phyloP scores from a whole-genome alignment of 2,888 invertebrate species.

The Keiferia lycopersicella region DNA sequence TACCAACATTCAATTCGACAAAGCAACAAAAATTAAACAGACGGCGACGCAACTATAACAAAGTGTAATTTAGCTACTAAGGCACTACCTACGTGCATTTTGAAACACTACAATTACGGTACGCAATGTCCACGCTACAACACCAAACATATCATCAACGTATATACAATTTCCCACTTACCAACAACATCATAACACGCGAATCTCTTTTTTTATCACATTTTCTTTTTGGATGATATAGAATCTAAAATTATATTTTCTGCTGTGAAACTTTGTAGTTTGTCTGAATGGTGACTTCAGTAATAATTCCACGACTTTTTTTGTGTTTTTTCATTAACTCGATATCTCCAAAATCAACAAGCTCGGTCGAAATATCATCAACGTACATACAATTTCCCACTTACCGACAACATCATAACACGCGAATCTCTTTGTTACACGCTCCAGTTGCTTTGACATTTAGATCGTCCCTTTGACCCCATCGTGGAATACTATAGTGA shows the following conservation, averaged over 20 bases:
- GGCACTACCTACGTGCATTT: background rate
- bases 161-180: background rate
- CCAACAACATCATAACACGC: background rate
- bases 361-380: background rate
- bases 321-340: too few relatives aligned
- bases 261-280: too few relatives aligned
- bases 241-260: too few relatives aligned
- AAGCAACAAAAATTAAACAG: too few relatives aligned
- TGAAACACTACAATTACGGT: background rate
- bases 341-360: too few relatives aligned
- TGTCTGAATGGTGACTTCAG: too few relatives aligned
- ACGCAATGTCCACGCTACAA: background rate
- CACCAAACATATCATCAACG: background rate
- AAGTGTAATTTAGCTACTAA: too few relatives aligned
- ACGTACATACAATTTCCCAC: background rate
- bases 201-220: conserved; percentile 20
- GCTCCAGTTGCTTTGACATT: conserved; percentile 24
- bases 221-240: too few relatives aligned
- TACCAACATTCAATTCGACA: too few relatives aligned
- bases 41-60: too few relatives aligned
- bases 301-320: too few relatives aligned
- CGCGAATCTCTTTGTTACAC: conserved; percentile 15
- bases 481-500: conserved; percentile 57
- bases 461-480: conserved; percentile 52
- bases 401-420: background rate